Evolutionary conservation across 1,140 invertebrate genomes (phyloP), one percentile per base, ranked within the genome.

Genomic region (Eufriesea mexicana): DNA sequence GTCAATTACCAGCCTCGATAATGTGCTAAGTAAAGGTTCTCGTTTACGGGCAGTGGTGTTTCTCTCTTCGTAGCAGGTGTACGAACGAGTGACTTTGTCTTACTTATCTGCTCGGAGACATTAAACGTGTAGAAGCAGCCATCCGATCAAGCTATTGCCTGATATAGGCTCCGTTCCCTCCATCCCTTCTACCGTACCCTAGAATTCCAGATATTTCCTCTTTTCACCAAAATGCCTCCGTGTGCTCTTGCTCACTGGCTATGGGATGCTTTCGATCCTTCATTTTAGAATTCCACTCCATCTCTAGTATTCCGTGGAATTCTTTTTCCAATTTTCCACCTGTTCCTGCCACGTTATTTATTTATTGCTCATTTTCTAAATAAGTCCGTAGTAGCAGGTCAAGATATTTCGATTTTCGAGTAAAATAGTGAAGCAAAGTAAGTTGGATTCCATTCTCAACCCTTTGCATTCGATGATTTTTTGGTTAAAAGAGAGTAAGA

Each of bases 1-100:
- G 76, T 86, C 83, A 89, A 89, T 89, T 89, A 89, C 62, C 55
- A 87, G 67, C 64, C 45, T 70, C 70, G 85, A 89, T 89, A 89
- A 86, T 84, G 84, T 72, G 84, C n/a, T 84, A 81, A 89, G 81
- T 86, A 55, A 75, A 81, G 88, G 72, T 47, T 80, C 61, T 89
- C 84, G 71, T 83, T 83, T 74, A 85, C 51, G 74, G 66, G 16
- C 62, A 47, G 45, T 74, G 64, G 59, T 75, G 57, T 57, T 45
- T 59, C 74, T 14, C 42, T 61, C 54, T 0, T 59, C 47, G 47
- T 62, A 45, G 59, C 83, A 88, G 86, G 79, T 88, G 83, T 64
- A 80, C 47, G 35, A 57, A 47, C 35, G 51, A 72, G 20, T 61
- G n/a, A 49, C 55, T 64, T 25, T 23, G 35, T 59, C 59, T 61